A percentile compares a stretch with the other conserved stretches of the same genome.
These are phyloP conservation scores for Macropus fuliginosus DNA, from an alignment of 2,797 vertebrate genomes.

Conservation along the genomic window DNA sequence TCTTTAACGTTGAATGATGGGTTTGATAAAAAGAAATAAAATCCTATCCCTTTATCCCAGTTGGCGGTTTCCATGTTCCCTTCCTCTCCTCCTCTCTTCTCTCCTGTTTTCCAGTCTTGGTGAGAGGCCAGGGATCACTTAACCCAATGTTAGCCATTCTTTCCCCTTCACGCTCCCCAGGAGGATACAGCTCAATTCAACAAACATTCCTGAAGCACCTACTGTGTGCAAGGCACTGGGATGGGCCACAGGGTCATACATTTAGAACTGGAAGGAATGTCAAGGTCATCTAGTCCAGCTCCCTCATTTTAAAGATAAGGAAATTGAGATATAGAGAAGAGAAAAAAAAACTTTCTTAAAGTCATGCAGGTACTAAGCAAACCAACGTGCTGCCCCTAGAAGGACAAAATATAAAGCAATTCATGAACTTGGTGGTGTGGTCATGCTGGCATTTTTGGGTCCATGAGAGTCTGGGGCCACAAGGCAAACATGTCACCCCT, in stretches of 20 bases:
- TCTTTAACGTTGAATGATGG: constrained; percentile 9
- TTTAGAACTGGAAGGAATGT: not conserved
- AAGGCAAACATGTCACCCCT: not conserved
- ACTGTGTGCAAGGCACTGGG: not conserved
- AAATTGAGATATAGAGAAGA: not conserved
- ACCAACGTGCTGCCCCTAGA: not conserved
- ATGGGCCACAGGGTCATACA: not conserved
- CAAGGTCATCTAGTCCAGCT: not conserved
- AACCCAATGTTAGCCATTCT: not conserved
- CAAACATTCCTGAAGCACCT: not conserved
- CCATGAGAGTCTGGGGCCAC: not conserved
- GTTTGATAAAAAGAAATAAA: not conserved
- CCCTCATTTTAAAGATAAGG: not conserved
- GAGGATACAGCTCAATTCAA: not conserved
- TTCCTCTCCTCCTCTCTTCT: too few relatives aligned
- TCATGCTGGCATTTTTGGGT: not conserved
- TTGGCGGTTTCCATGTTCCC: not conserved
- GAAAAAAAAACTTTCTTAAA: not conserved
- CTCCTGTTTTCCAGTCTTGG: not conserved
- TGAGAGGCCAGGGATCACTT: not conserved
- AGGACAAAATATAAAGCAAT: not conserved
- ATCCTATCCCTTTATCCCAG: not conserved
- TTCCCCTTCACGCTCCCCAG: not conserved
- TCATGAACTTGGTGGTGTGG: not conserved
- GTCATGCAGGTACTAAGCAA: not conserved